Evolutionary conservation across 2,888 invertebrate genomes (phyloP), one percentile per base, ranked within the genome.

Genomic region (Mesochorus sp.): DNA sequence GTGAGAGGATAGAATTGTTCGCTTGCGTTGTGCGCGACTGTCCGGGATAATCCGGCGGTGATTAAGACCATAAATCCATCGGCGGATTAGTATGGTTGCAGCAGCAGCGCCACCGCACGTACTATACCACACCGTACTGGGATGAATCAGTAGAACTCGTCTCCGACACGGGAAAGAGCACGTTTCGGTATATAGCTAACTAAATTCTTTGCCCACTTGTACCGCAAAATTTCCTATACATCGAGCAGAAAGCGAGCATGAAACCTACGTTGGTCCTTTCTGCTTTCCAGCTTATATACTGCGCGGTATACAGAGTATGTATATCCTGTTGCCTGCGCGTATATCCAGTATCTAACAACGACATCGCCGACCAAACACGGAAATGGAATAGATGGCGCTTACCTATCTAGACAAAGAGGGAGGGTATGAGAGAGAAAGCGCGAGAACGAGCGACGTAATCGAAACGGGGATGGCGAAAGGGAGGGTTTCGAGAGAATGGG

Each of bases 1-100:
- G 59, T n/a, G 37, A 42, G 47, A 17, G 59, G 26, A 59, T 88
- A 85, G 66, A 74, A 67, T 55, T 47, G 42, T 88, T 68, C 28
- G 55, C 68, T 57, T 85, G 88, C 85, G 87, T 84, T 84, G 86
- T 85, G 70, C 62, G 70, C 42, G 87, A 86, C 91, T 90, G 90
- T 90, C 91, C 90, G 90, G 91, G 92, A 91, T 93, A 93, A 93
- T 93, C 93, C 93, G 90, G 88, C 91, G 92, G 93, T 93, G 93
- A 93, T 93, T 93, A 93, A 93, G 93, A 93, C 93, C 92, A 93
- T 93, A 93, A 93, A 93, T 93, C 93, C 93, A 92, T 91, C 91
- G 89, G 86, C 89, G 90, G 90, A 91, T 91, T 90, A 91, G 90
- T 89, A 89, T 88, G 88, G 89, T 89, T 87, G 88, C 89, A 71